Evolutionary conservation across 2,113 vertebrate species (phyloP), one percentile per base, ranked within the genome.

Genomic region (Callithrix jacchus): DNA sequence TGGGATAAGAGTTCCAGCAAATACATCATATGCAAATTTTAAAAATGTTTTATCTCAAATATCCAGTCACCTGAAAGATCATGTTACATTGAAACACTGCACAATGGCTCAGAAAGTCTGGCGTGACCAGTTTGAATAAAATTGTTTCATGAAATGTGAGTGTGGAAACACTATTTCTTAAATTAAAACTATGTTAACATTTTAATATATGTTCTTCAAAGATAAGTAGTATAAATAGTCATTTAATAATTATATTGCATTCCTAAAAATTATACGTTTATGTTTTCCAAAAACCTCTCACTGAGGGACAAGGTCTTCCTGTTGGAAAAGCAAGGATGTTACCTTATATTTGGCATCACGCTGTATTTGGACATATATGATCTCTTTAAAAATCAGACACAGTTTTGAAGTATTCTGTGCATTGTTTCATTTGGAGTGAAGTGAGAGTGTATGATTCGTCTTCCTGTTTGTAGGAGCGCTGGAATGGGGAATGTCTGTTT

Each of bases 231-330:
- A n/a, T 47, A 21, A 25, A 23, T 9, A n/a, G 14, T 47, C 45
- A 54, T 37, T 70, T 8, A 61, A 68, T 56, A 27, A 61, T 76
- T 61, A 71, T 23, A 13, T 76, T 88, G 30, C 40, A 8, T 47
- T 64, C 88, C 42, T 64, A 66, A 79, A 79, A 54, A 54, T 66
- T 30, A 25, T 2, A 0, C 30, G 8, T 64, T 21, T 66, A 20
- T 95, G 6, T 90, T 89, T 94, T 80, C 68, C 25, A 70, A 93
- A 89, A 92, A 2, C 10, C 12, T 13, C 64, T 85, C 74, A 30
- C 85, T 49, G 58, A 89, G 61, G 35, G 32, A 13, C 40, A 81
- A 49, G 18, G 6, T 30, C 40, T 70, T 76, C 42, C 58, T 5
- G 0, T 1, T 84, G 64, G 45, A 32, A 80, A 25, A 89, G 58